Conservation (phyloP, 2,113 vertebrate genomes). For the Zapus hudsonius region DNA sequence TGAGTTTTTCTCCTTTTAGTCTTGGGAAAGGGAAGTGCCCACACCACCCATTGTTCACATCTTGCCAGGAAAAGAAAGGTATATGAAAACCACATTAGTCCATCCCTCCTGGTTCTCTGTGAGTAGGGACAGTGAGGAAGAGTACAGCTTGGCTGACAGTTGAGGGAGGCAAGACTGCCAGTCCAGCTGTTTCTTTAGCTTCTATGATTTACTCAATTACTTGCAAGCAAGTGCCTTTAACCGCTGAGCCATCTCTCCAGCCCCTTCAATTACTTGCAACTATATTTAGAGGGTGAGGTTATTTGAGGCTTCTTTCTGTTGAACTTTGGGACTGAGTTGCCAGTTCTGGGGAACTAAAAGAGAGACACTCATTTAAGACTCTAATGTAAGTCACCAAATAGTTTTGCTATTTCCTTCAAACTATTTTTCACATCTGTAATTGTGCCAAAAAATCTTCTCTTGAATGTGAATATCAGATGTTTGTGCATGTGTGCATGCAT, state of each 20-base stretch:
- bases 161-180: neutral
- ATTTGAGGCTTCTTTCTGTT: constrained; percentile 29
- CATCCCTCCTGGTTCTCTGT: neutral
- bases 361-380: neutral
- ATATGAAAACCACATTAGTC: neutral
- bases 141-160: neutral
- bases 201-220: constrained; percentile 35
- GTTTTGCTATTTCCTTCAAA: neutral
- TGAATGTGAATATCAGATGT: neutral
- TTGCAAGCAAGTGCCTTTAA: too few relatives aligned
- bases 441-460: constrained; percentile 4
- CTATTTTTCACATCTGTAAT: neutral
- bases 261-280: constrained; percentile 26
- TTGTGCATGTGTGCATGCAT: neutral
- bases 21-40: neutral
- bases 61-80: too few relatives aligned
- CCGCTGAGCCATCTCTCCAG: too few relatives aligned
- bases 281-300: constrained; percentile 40
- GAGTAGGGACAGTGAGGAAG: neutral
- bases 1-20: neutral
- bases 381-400: neutral
- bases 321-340: constrained; percentile 33
- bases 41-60: neutral
- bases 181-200: constrained; percentile 34
- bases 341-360: neutral